A percentile compares a stretch with the other conserved stretches of the same genome.
Evolutionary conservation across 1,140 invertebrate genomes (phyloP).

Genomic region (Polyergus mexicanus): DNA sequence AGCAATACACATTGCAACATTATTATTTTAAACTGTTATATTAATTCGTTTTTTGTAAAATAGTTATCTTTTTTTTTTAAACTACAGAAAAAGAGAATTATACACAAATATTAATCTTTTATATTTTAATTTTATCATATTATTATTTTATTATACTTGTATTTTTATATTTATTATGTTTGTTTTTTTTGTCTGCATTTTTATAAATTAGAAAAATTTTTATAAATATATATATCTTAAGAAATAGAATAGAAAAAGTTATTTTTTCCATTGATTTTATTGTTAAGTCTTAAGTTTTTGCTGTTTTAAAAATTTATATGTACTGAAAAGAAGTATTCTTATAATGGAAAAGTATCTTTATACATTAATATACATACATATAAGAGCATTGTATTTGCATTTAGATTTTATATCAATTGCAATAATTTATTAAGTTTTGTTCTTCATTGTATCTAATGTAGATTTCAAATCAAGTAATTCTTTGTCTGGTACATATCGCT

Average conservation of each 20-base stretch:
- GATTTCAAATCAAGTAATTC: conserved; percentile 91
- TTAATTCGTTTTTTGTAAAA: too few species aligned
- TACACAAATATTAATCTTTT: too few species aligned
- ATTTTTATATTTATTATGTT: too few species aligned
- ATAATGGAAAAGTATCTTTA: conserved; percentile 53
- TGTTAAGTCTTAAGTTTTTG: conserved; percentile 60
- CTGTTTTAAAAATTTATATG: conserved; percentile 28
- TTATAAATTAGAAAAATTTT: conserved; percentile 62
- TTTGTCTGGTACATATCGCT: conserved; percentile 93
- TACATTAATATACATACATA: conserved; percentile 33
- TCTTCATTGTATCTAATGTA: conserved; percentile 86
- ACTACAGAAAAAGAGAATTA: too few species aligned
- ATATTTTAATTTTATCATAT: too few species aligned
- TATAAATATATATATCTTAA: conserved; percentile 59
- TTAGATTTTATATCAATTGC: conserved; percentile 34
- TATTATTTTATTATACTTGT: too few species aligned
- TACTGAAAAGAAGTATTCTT: conserved; percentile 54
- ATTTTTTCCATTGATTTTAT: not conserved
- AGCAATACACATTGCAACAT: too few species aligned
- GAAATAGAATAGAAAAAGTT: not conserved
- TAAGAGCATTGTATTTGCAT: not conserved
- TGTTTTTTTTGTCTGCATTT: conserved; percentile 53
- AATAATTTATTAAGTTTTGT: conserved; percentile 26
- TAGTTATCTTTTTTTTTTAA: too few species aligned
- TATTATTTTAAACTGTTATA: too few species aligned